These are phyloP conservation scores for Pachyrhynchus sulphureomaculatus DNA, from an alignment of 1,140 invertebrate species.

Conservation along the genomic window DNA sequence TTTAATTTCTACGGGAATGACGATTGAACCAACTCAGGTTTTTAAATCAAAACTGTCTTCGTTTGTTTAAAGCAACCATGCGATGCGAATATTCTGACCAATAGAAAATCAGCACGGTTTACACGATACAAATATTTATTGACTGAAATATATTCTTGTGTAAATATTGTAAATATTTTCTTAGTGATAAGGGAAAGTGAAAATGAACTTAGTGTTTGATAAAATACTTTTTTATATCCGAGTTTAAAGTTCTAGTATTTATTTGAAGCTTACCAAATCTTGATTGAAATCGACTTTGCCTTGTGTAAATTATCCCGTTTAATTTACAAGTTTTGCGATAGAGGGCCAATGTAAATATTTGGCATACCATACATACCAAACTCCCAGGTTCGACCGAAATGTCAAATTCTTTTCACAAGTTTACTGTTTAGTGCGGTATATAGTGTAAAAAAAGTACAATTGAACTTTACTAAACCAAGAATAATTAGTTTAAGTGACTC, in stretches of 20 bases:
- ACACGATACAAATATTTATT: conserved; percentile 31
- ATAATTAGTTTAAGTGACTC: conserved; percentile 5
- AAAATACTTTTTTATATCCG: too few relatives aligned
- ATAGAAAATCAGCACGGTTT: conserved; percentile 27
- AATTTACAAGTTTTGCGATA: conserved; percentile 46
- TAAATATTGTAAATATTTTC: conserved; percentile 13
- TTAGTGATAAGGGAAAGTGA: conserved; percentile 1
- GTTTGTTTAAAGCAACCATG: conserved; percentile 30
- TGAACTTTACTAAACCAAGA: conserved; percentile 8
- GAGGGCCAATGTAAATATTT: conserved; percentile 52
- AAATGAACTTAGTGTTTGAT: conserved; percentile 2
- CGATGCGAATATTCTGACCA: conserved; percentile 37
- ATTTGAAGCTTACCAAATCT: background rate
- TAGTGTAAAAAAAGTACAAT: conserved; percentile 42
- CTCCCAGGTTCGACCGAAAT: conserved; percentile 54
- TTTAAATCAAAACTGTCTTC: conserved; percentile 34
- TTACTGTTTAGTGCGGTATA: conserved; percentile 47
- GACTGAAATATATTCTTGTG: background rate
- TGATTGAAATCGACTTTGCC: background rate
- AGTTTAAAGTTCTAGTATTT: too few relatives aligned
- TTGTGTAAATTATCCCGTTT: conserved; percentile 29
- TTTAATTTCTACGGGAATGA: background rate
- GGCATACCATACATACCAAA: conserved; percentile 51
- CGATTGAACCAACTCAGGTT: background rate
- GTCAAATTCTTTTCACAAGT: conserved; percentile 54